Conservation (phyloP, 2,797 vertebrate genomes). For the Pseudomugil gertrudae region DNA sequence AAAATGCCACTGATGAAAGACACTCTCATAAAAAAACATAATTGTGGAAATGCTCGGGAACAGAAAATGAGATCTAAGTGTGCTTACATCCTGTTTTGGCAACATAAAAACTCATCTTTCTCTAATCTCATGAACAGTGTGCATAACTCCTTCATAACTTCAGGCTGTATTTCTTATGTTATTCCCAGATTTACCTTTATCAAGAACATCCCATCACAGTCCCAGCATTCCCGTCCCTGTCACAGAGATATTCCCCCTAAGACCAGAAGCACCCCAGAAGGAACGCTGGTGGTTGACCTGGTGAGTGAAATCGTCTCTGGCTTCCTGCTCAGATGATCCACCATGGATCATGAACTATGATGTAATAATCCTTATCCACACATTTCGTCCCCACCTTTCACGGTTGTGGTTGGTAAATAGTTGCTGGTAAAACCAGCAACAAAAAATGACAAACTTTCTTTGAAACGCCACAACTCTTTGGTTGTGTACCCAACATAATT, state of each 20-base stretch:
- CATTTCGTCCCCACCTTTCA: not conserved
- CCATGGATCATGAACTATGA: not conserved
- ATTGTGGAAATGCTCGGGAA: too few species aligned
- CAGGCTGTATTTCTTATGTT: not conserved
- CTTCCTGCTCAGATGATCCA: not conserved
- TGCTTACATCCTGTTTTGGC: too few species aligned
- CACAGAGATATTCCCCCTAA: constrained; percentile 76
- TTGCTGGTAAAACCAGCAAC: too few species aligned
- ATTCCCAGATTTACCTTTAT: constrained; percentile 76
- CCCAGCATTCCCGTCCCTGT: constrained; percentile 61
- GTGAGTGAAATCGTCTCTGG: constrained; percentile 63
- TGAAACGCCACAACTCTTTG: too few species aligned
- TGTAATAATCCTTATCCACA: not conserved
- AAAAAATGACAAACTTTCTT: too few species aligned
- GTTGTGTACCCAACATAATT: too few species aligned
- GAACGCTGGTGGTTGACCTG: constrained; percentile 85
- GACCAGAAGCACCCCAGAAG: constrained; percentile 78
- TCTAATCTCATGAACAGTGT: not conserved
- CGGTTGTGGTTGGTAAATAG: not conserved
- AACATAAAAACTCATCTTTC: too few species aligned
- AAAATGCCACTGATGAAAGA: not conserved
- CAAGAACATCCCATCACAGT: constrained; percentile 75
- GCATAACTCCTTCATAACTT: not conserved
- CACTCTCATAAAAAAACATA: too few species aligned
- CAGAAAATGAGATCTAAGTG: too few species aligned